Conservation (phyloP, 2,888 invertebrate species). For the Lampropteryx suffumata region DNA sequence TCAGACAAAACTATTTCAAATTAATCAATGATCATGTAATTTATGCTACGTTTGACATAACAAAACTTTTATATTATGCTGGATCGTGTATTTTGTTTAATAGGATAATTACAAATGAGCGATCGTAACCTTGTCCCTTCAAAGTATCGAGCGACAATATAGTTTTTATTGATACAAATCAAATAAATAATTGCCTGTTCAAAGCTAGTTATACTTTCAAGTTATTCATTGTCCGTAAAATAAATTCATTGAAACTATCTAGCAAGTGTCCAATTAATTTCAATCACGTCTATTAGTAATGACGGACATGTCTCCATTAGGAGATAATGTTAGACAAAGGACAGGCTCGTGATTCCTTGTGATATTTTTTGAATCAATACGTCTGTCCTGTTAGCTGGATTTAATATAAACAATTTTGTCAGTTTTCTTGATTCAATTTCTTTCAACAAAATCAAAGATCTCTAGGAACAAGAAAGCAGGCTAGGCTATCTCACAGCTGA, state of each 20-base stretch:
- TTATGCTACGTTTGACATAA: too few relatives aligned
- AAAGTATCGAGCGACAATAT: constrained; percentile 8
- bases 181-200: constrained; percentile 21
- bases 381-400: too few relatives aligned
- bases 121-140: constrained; percentile 18
- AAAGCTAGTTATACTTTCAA: constrained; percentile 19
- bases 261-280: constrained; percentile 32
- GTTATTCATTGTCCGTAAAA: constrained; percentile 24
- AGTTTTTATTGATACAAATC: constrained; percentile 2
- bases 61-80: not conserved
- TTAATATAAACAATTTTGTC: too few relatives aligned
- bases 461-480: not conserved
- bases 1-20: too few relatives aligned
- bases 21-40: too few relatives aligned
- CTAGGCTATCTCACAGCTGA: constrained; percentile 1
- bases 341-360: constrained; percentile 17
- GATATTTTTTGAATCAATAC: not conserved
- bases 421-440: too few relatives aligned
- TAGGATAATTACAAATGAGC: constrained; percentile 12
- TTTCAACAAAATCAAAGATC: not conserved
- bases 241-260: constrained; percentile 27
- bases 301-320: constrained; percentile 32
- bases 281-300: constrained; percentile 30
- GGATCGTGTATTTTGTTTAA: constrained; percentile 4
- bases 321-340: constrained; percentile 30